Evolutionary conservation across 2,797 vertebrate genomes (phyloP).

Genomic region (Hydrolagus colliei): DNA sequence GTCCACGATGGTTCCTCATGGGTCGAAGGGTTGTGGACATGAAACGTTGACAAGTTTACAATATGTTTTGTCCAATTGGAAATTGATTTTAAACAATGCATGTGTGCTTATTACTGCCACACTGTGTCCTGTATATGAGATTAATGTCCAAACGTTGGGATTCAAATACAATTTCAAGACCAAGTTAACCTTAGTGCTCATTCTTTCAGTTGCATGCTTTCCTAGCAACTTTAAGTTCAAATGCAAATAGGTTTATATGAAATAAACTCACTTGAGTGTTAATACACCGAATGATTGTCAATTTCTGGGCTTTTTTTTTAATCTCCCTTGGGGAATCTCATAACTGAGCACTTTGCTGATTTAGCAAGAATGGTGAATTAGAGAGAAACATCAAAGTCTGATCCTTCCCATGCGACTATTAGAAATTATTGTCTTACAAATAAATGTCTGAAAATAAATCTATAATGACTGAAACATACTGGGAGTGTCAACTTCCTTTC

Average conservation of each 20-base stretch:
- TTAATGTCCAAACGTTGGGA: neutral
- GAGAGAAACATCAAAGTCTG: conserved; percentile 12
- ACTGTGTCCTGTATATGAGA: neutral
- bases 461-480: neutral
- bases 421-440: neutral
- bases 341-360: neutral
- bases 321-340: neutral
- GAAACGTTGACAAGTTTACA: neutral
- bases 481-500: neutral
- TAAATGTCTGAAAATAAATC: neutral
- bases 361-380: neutral
- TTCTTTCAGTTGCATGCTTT: neutral
- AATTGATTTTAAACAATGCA: neutral
- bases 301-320: neutral
- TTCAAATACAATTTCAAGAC: neutral
- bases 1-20: too few species aligned
- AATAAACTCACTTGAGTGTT: neutral
- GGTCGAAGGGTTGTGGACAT: too few species aligned
- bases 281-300: neutral
- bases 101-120: conserved; percentile 10
- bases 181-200: neutral
- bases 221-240: neutral
- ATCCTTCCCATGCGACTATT: neutral
- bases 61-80: neutral
- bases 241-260: neutral